Base-by-base conservation (phyloP, 2,888 invertebrate genomes). In the Drosophila formosana region DNA sequence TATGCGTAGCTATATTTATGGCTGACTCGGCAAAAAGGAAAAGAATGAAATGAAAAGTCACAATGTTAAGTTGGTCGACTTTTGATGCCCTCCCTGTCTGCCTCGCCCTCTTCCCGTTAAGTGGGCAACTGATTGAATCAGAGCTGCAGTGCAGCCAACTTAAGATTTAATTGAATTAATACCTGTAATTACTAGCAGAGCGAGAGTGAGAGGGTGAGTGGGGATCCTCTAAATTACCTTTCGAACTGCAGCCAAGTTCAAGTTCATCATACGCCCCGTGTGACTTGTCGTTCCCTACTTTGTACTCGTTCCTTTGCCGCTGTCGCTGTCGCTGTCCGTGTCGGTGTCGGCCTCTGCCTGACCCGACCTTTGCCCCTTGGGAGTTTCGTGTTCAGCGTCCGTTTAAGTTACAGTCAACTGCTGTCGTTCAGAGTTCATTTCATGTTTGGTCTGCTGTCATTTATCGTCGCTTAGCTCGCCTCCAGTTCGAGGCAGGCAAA, bases 391-490 rank as follows among this genome's bases (percentile, higher is more conserved):
- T 57, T 50, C 62, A 45, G 45, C 30, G 50, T 58, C 43, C 58
- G 58, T 58, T 65, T 56, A 37, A 51, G 56, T 75, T 75, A 30
- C 45, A 77, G 57, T 57, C 62, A 39, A 45, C 25, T 61, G 47
- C 28, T 30, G 66, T 53, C 65, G 62, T 43, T 47, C 55, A 60
- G 62, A 72, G 72, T 76, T 67, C 80, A 63, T 49, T 79, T 67
- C 66, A 58, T 63, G 80, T 75, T 79, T 39, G 72, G 63, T 61
- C 66, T 64, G 55, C 65, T 82, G 80, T 75, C 82, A 75, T 65
- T 79, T 63, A 72, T 62, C 61, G 75, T 74, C 70, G 75, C 70
- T 69, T 68, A 69, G 43, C 65, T 68, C 41, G 43, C 47, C 49
- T 43, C 39, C 39, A 39, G 13, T 13, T 39, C 56, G 13, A 23